These are phyloP conservation scores for Tetranychus cinnabarinus DNA, from an alignment of 1,140 invertebrate genomes.

Conservation along the genomic window DNA sequence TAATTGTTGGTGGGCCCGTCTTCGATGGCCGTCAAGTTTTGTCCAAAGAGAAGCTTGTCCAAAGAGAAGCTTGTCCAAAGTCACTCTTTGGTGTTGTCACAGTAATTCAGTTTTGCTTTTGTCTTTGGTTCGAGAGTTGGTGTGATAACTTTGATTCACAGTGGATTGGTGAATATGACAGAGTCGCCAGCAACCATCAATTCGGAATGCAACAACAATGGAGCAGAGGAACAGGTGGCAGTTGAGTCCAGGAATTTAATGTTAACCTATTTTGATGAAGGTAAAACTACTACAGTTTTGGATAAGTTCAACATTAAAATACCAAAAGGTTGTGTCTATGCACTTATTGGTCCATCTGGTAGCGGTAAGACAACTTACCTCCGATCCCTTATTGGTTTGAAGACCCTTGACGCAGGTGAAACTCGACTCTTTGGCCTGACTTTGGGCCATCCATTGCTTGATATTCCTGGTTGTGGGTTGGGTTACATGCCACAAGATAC, in stretches of 20 bases:
- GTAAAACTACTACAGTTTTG: neutral
- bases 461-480: conserved; percentile 20
- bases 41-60: too few species aligned
- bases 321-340: conserved; percentile 11
- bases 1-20: too few species aligned
- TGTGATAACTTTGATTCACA: too few species aligned
- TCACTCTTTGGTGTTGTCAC: too few species aligned
- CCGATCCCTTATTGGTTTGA: conserved; percentile 12
- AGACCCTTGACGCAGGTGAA: conserved; percentile 2
- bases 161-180: too few species aligned
- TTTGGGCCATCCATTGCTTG: conserved; percentile 3
- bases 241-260: neutral
- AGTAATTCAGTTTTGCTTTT: too few species aligned
- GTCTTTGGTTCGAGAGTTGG: too few species aligned
- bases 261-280: neutral
- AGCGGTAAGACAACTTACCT: conserved; percentile 5
- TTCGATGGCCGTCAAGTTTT: too few species aligned
- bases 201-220: too few species aligned
- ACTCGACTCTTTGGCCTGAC: conserved; percentile 6
- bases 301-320: conserved; percentile 8
- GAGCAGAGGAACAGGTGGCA: neutral
- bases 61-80: too few species aligned
- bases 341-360: conserved; percentile 13
- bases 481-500: conserved; percentile 26
- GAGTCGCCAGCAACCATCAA: too few species aligned